Percentiles rank a stretch among this genome's conserved stretches.
Conservation (phyloP, 1,140 invertebrate species). For the Planococcus citri region DNA sequence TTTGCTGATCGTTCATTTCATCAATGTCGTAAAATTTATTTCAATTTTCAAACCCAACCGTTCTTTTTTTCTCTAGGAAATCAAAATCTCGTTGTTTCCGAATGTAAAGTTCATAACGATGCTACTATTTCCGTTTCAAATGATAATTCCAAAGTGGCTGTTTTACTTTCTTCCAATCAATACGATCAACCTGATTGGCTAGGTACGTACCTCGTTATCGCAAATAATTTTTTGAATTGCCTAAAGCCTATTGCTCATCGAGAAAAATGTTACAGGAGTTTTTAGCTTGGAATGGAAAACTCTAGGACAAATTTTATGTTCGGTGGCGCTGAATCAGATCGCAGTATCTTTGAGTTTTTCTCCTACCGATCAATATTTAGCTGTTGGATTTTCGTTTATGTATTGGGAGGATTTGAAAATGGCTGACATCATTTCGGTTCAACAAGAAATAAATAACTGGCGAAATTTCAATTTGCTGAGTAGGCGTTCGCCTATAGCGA, state of each 20-base stretch:
- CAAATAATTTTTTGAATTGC: background rate
- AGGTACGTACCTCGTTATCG: conserved; percentile 38
- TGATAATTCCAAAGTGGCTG: conserved; percentile 63
- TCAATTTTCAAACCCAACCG: no score
- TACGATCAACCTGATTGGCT: conserved; percentile 48
- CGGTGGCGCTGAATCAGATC: conserved; percentile 58
- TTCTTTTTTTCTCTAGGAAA: conserved; percentile 40
- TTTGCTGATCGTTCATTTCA: conserved; percentile 11
- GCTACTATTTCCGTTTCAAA: conserved; percentile 71
- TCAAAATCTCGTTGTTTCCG: conserved; percentile 62
- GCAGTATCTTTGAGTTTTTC: conserved; percentile 72
- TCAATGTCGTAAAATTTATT: no score
- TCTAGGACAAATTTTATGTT: conserved; percentile 61
- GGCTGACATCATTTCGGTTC: conserved; percentile 49
- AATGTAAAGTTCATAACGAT: conserved; percentile 77
- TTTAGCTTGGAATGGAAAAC: conserved; percentile 61
- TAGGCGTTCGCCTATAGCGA: conserved; percentile 30
- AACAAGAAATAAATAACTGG: conserved; percentile 35
- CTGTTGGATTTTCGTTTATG: conserved; percentile 61
- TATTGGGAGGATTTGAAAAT: conserved; percentile 37
- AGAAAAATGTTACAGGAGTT: conserved; percentile 43
- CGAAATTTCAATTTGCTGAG: conserved; percentile 26
- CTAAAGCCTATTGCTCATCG: no score
- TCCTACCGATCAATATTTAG: conserved; percentile 57
- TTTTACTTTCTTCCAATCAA: conserved; percentile 51